Conservation (phyloP, 2,797 vertebrate species). For the Staurois parvus region DNA sequence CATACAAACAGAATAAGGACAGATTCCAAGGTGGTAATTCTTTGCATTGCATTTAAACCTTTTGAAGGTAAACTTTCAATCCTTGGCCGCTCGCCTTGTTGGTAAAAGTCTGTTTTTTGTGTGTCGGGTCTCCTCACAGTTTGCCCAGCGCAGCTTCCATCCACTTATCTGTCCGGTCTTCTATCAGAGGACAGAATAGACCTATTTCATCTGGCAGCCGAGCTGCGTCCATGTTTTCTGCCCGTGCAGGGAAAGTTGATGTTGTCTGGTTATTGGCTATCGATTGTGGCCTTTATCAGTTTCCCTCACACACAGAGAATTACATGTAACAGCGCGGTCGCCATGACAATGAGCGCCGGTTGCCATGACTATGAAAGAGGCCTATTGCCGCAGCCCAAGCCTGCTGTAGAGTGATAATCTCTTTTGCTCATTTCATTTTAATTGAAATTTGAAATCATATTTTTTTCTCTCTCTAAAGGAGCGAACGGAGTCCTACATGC, state of each 20-base stretch:
- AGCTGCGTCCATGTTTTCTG: constrained; percentile 56
- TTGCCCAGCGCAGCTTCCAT: not conserved
- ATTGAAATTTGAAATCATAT: constrained; percentile 86
- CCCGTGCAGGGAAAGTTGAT: constrained; percentile 71
- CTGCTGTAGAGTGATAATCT: constrained; percentile 84
- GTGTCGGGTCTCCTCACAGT: not conserved
- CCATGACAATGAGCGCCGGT: constrained; percentile 81
- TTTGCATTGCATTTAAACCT: not conserved
- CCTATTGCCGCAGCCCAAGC: constrained; percentile 76
- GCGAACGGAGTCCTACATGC: constrained; percentile 70
- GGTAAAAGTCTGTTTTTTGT: not conserved
- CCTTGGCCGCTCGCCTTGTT: not conserved
- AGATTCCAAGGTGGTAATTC: not conserved
- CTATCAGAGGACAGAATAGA: constrained; percentile 9
- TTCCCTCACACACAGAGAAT: constrained; percentile 82
- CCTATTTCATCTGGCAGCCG: constrained; percentile 31
- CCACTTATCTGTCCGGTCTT: not conserved
- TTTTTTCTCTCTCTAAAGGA: constrained; percentile 70
- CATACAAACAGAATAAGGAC: no score
- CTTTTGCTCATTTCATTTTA: constrained; percentile 82
- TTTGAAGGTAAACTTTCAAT: not conserved
- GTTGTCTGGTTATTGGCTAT: constrained; percentile 78
- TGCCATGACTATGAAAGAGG: constrained; percentile 85
- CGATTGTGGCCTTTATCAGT: constrained; percentile 85
- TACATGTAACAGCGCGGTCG: constrained; percentile 81